Evolutionary conservation across 92 coral and sea anemone species (phyloP), one percentile per base, ranked within the genome.

Genomic region (Porites cylindrica): DNA sequence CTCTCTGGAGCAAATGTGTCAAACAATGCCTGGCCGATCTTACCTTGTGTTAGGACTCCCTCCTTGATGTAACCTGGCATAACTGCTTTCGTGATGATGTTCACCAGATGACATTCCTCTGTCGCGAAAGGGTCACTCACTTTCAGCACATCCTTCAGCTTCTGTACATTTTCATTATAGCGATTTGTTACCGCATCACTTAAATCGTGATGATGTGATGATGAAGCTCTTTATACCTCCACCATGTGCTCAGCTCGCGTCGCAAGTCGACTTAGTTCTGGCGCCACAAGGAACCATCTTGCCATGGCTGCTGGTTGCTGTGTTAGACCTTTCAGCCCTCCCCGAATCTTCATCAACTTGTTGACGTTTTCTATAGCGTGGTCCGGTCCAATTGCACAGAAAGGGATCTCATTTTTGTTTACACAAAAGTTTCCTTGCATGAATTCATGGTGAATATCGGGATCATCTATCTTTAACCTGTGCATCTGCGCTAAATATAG

Each of bases 321-420:
- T 21, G 91, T 87, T 63, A 91, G 4, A 74, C 91, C 94, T 59
- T 82, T 83, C 1, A 87, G 76, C 38, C 89, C 91, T 24, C 91
- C 86, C 51, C 72, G 53, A 63, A 87, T 83, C 86, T 87, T 82
- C 91, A 84, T 88, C 18, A 66, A 80, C 54, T 84, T 79, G 87
- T 88, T 92, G 1, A 79, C 81, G 18, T 91, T 89, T 78, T 87
- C 94, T 12, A 87, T 81, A 2, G 91, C 88, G 53, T 81, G 91
- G 72, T 86, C 91, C 61, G 89, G 83, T 8, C 86, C 91, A 38
- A 75, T 87, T 80, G 94, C 91, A 38, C 89, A 86, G 52, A 91
- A 91, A 9, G 91, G 88, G 16, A 86, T 90, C 29, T 86, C 87
- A 76, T 84, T 92, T 92, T 92, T 92, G 84, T 92, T 92, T 38